Conservation (phyloP, 2,113 vertebrate species). For the Quiscalus mexicanus region DNA sequence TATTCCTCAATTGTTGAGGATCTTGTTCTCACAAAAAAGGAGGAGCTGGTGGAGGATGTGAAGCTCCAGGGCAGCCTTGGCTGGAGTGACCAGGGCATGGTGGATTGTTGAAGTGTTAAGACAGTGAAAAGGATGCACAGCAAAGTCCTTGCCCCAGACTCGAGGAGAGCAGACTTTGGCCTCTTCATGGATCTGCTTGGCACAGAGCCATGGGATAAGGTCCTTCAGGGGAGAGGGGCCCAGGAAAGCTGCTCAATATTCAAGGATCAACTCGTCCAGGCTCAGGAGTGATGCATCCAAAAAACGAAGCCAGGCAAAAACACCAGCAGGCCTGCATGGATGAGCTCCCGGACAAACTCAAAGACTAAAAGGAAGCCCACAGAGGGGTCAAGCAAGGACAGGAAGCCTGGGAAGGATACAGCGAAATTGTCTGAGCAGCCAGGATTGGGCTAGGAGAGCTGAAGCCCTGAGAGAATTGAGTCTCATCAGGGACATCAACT, state of each 20-base stretch:
- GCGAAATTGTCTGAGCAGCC: neutral
- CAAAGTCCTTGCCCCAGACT: neutral
- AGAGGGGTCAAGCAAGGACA: neutral
- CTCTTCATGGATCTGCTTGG: neutral
- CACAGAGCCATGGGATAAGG: neutral
- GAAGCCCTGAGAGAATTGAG: neutral
- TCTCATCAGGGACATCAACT: neutral
- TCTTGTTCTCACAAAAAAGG: neutral
- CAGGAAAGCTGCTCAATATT: accelerated
- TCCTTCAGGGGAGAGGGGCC: neutral
- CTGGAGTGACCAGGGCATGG: neutral
- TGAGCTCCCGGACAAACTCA: neutral
- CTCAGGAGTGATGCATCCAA: neutral
- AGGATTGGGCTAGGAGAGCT: neutral
- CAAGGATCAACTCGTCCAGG: neutral
- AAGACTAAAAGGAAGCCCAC: too few species aligned
- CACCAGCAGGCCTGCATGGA: neutral
- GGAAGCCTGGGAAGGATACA: neutral
- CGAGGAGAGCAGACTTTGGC: neutral
- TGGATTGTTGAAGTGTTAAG: too few species aligned
- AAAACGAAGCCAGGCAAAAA: neutral
- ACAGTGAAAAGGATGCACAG: neutral
- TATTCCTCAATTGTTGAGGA: neutral
- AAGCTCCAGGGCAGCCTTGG: neutral
- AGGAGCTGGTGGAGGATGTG: neutral